Conservation (phyloP, 2,888 invertebrate species). For the Protonemura montana region DNA sequence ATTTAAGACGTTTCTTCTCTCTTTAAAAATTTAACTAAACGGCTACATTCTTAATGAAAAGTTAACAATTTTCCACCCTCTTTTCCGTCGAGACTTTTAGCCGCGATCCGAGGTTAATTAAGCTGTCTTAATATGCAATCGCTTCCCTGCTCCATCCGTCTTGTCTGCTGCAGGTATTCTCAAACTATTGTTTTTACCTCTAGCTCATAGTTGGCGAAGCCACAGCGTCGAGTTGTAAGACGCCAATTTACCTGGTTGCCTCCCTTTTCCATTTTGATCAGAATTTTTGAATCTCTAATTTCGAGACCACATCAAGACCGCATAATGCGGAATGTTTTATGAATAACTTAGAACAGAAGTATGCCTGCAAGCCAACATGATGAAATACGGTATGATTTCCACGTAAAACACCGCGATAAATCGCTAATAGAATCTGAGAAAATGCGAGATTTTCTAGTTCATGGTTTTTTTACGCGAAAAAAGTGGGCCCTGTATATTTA, state of each 20-base stretch:
- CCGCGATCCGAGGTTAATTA: conserved; percentile 7
- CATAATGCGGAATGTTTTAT: background rate
- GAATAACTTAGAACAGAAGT: background rate
- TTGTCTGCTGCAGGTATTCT: background rate
- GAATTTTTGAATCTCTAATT: background rate
- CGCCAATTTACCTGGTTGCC: background rate
- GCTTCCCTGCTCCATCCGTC: background rate
- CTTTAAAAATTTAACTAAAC: background rate
- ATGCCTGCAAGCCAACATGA: background rate
- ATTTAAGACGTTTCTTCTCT: background rate
- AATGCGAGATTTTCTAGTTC: background rate
- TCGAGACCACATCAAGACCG: background rate
- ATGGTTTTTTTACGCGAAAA: background rate
- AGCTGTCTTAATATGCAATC: conserved; percentile 4
- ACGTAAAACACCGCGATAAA: background rate
- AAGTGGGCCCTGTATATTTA: background rate
- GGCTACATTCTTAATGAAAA: conserved; percentile 12
- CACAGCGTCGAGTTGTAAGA: background rate
- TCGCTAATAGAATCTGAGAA: background rate
- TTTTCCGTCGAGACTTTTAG: background rate
- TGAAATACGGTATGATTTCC: background rate
- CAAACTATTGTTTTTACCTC: background rate
- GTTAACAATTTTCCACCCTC: conserved; percentile 12
- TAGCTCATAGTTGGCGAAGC: background rate
- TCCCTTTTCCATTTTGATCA: background rate